These are phyloP conservation scores for Pseudococcus jackbeardsleyi DNA, from an alignment of 2,888 invertebrate genomes.

Conservation along the genomic window DNA sequence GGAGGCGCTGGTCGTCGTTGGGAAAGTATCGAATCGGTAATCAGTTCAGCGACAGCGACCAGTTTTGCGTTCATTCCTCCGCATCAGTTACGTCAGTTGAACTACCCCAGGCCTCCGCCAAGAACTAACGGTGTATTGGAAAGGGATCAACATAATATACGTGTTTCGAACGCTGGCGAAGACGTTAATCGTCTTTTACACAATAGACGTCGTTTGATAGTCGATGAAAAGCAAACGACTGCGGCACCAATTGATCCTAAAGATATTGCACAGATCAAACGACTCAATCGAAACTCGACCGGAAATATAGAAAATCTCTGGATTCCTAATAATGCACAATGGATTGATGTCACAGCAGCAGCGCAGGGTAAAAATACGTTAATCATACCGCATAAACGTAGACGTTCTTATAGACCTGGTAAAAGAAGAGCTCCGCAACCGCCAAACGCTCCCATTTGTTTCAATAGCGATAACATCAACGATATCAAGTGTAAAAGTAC, in stretches of 20 bases:
- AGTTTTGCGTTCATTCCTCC: constrained; percentile 65
- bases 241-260: not conserved
- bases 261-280: not conserved
- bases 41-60: constrained; percentile 62
- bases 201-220: not conserved
- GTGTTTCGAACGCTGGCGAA: not conserved
- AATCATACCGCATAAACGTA: constrained; percentile 69
- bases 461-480: not conserved
- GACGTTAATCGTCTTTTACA: not conserved
- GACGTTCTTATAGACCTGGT: constrained; percentile 79
- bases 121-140: not conserved
- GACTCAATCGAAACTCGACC: constrained; percentile 38
- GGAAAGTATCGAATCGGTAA: constrained; percentile 62
- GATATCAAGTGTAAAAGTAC: not conserved
- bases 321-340: not conserved
- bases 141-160: not conserved
- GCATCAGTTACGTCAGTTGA: constrained; percentile 11
- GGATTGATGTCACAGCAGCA: not conserved
- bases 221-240: constrained; percentile 9
- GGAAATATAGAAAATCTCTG: constrained; percentile 42
- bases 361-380: not conserved
- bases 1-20: constrained; percentile 23
- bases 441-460: constrained; percentile 70
- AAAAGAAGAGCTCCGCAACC: constrained; percentile 82
- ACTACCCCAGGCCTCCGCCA: not conserved